Conservation (phyloP, 2,113 vertebrate species). For the Alouatta palliata region DNA sequence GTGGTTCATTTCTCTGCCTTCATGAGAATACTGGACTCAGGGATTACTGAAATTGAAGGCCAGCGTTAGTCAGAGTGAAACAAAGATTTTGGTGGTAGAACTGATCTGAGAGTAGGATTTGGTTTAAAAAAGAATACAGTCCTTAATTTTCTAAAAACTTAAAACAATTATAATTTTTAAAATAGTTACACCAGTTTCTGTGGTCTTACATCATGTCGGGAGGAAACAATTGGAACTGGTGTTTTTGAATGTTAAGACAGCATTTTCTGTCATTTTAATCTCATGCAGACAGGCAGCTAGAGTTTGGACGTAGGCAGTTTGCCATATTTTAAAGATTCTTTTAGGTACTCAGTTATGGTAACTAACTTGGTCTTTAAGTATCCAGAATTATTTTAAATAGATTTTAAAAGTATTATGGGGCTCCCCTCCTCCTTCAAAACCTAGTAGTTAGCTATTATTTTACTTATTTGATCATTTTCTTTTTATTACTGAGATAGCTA, state of each 20-base stretch:
- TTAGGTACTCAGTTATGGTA: not conserved
- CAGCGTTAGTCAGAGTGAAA: not conserved
- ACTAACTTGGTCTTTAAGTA: not conserved
- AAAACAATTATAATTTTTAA: slow-evolving; percentile 7
- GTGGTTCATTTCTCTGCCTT: not conserved
- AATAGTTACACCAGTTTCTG: not conserved
- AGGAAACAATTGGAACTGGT: not conserved
- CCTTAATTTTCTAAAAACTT: slow-evolving; percentile 42
- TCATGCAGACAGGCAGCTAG: not conserved
- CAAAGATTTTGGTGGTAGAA: not conserved
- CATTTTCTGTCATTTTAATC: slow-evolving; percentile 27
- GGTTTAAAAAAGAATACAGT: not conserved
- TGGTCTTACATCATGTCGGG: not conserved
- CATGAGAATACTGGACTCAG: not conserved
- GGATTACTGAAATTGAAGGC: slow-evolving; percentile 24
- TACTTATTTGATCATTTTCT: slow-evolving; percentile 9
- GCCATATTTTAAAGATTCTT: slow-evolving; percentile 37
- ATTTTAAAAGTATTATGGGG: not conserved
- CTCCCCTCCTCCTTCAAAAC: not conserved
- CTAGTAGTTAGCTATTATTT: slow-evolving; percentile 31
- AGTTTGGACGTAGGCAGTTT: not conserved
- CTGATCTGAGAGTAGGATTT: not conserved
- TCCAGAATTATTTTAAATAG: slow-evolving; percentile 16
- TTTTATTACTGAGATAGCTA: slow-evolving; percentile 47
- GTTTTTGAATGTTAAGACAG: not conserved